phyloP scores from a whole-genome alignment of 2,888 invertebrate genomes.

The Psylliodes chrysocephalus region DNA sequence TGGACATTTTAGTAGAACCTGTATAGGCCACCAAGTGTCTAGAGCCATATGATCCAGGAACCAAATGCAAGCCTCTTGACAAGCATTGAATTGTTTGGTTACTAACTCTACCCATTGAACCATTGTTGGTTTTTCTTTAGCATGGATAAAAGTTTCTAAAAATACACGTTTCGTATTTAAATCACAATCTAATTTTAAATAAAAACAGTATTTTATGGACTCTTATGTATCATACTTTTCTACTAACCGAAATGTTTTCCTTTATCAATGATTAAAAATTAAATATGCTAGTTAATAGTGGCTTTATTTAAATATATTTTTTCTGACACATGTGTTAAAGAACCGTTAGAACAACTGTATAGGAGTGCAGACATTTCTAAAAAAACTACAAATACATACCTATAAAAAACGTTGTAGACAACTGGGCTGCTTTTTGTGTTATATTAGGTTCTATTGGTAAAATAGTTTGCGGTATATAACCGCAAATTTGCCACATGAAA shows the following conservation, averaged over 20 bases:
- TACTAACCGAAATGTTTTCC: no score
- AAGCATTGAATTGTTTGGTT: conserved; percentile 94
- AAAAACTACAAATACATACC: conserved; percentile 3
- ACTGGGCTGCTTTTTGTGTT: conserved; percentile 84
- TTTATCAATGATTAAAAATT: no score
- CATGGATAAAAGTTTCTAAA: conserved; percentile 93
- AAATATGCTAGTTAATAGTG: no score
- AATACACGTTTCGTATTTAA: no score
- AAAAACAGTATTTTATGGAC: background rate
- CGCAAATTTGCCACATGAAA: conserved; percentile 97
- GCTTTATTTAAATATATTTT: no score
- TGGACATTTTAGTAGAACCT: conserved; percentile 91
- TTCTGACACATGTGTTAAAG: no score
- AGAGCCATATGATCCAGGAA: conserved; percentile 93
- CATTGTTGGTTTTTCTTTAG: conserved; percentile 98
- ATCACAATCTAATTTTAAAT: background rate
- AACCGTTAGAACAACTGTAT: no score
- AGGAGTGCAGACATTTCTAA: no score
- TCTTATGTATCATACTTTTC: no score
- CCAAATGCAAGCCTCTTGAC: conserved; percentile 90
- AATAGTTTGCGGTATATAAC: conserved; percentile 90
- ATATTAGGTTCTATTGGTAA: conserved; percentile 81
- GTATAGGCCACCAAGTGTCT: conserved; percentile 96
- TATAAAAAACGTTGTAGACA: conserved; percentile 93
- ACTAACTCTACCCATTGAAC: conserved; percentile 95